These are phyloP conservation scores for Porites divaricata DNA, from an alignment of 92 coral and sea anemone genomes.

Conservation along the genomic window DNA sequence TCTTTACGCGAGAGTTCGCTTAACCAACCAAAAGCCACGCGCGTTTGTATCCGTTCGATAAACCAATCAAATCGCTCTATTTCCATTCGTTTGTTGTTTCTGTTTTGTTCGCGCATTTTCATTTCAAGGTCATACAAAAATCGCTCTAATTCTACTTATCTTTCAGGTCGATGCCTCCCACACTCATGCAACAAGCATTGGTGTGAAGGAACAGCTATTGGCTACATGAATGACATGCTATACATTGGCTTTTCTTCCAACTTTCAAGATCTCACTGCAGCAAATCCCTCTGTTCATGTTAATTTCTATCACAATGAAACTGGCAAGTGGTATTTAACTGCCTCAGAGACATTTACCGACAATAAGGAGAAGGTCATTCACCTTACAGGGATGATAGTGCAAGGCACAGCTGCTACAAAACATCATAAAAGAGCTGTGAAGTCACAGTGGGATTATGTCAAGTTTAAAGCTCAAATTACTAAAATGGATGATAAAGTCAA, in stretches of 20 bases:
- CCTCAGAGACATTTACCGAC: slow-evolving; percentile 36
- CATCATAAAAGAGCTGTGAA: slow-evolving; percentile 18
- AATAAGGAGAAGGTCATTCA: slow-evolving; percentile 35
- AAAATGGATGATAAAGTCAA: slow-evolving; percentile 18
- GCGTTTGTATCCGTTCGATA: too few relatives aligned
- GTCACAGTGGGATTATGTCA: slow-evolving; percentile 47
- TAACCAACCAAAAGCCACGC: too few relatives aligned
- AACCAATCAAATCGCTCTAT: too few relatives aligned
- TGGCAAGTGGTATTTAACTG: slow-evolving; percentile 53
- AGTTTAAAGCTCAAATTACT: slow-evolving; percentile 63
- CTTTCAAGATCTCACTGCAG: slow-evolving; percentile 41
- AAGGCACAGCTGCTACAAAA: not conserved
- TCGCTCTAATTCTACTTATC: not conserved
- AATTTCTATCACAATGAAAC: slow-evolving; percentile 59
- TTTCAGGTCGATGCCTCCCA: slow-evolving; percentile 52
- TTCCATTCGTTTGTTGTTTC: too few relatives aligned
- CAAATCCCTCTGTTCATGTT: slow-evolving; percentile 45
- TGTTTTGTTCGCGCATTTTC: too few relatives aligned
- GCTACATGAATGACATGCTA: slow-evolving; percentile 44
- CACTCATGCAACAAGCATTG: slow-evolving; percentile 72
- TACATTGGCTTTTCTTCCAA: slow-evolving; percentile 66
- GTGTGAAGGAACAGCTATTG: slow-evolving; percentile 63
- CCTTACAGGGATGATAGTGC: slow-evolving; percentile 44
- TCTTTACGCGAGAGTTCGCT: too few relatives aligned
- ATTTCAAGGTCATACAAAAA: too few relatives aligned